A percentile compares a stretch with the other conserved stretches of the same genome.
Evolutionary conservation across 1,140 invertebrate species (phyloP).

Genomic region (Ceratoteleas bidentatus): DNA sequence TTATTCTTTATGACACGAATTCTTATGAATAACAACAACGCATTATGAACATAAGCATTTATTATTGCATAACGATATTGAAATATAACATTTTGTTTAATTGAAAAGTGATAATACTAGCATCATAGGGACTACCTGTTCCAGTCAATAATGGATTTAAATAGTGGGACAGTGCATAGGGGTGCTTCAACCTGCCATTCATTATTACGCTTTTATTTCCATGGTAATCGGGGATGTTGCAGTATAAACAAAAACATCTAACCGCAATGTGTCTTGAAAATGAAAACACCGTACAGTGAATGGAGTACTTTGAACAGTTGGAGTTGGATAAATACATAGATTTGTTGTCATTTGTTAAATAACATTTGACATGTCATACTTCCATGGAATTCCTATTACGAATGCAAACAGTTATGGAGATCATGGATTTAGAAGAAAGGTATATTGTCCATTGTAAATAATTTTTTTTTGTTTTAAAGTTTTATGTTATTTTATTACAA

Average conservation of each 20-base stretch:
- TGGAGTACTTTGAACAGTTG: neutral
- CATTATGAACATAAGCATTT: too few relatives aligned
- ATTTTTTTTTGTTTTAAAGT: neutral
- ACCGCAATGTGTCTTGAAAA: neutral
- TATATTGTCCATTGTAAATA: neutral
- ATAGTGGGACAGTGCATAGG: too few relatives aligned
- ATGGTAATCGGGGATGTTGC: slow-evolving; percentile 20
- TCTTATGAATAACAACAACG: too few relatives aligned
- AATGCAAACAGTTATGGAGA: slow-evolving; percentile 19
- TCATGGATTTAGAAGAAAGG: slow-evolving; percentile 20
- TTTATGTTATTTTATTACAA: neutral
- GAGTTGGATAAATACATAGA: neutral
- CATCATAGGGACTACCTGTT: too few relatives aligned
- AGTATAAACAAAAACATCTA: slow-evolving; percentile 30
- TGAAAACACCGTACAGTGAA: slow-evolving; percentile 9
- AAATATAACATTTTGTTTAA: too few relatives aligned
- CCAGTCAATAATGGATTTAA: too few relatives aligned
- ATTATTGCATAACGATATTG: too few relatives aligned
- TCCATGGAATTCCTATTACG: slow-evolving; percentile 39
- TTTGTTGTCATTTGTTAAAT: neutral
- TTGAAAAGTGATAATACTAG: too few relatives aligned
- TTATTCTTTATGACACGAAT: too few relatives aligned
- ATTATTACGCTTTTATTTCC: slow-evolving; percentile 9
- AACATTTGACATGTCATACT: slow-evolving; percentile 33
- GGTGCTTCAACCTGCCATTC: too few relatives aligned